Percentiles rank a stretch among this genome's conserved stretches.
These are phyloP conservation scores for Drosophila heteroneura DNA, from an alignment of 2,888 invertebrate species.

Conservation along the genomic window DNA sequence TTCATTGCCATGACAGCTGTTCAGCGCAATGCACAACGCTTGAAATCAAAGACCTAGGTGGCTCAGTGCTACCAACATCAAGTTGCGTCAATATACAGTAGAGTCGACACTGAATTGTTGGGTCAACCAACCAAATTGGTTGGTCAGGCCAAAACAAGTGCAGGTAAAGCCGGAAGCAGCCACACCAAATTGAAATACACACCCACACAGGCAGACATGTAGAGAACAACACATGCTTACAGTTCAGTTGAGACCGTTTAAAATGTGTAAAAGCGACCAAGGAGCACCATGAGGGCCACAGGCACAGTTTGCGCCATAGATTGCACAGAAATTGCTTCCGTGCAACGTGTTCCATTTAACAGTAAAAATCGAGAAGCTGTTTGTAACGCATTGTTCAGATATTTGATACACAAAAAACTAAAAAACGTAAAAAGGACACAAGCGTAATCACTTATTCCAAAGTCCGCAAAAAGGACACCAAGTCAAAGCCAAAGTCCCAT, in stretches of 20 bases:
- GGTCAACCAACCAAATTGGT: slow-evolving; percentile 49
- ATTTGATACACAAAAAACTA: slow-evolving; percentile 44
- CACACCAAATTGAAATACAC: slow-evolving; percentile 65
- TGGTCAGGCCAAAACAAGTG: slow-evolving; percentile 27
- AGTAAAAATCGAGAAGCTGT: slow-evolving; percentile 60
- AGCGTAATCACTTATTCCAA: slow-evolving; percentile 60
- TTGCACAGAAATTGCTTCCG: slow-evolving; percentile 80
- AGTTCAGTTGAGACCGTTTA: slow-evolving; percentile 36
- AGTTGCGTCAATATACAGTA: slow-evolving; percentile 40
- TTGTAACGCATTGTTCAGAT: slow-evolving; percentile 61
- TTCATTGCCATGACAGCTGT: slow-evolving; percentile 32
- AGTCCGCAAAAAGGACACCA: slow-evolving; percentile 19
- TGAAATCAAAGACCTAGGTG: slow-evolving; percentile 37
- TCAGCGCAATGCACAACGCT: not conserved
- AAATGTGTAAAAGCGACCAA: slow-evolving; percentile 63
- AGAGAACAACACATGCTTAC: slow-evolving; percentile 9
- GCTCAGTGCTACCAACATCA: slow-evolving; percentile 29
- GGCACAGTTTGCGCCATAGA: slow-evolving; percentile 61
- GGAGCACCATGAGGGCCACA: slow-evolving; percentile 26
- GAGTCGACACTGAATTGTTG: slow-evolving; percentile 28
- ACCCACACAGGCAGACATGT: slow-evolving; percentile 1
- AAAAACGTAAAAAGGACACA: slow-evolving; percentile 6
- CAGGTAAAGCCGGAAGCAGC: slow-evolving; percentile 54
- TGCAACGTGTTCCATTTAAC: slow-evolving; percentile 82
- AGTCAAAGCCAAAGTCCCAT: not conserved